Conservation (phyloP, 1,140 invertebrate genomes). For the Leptopilina clavipes region DNA sequence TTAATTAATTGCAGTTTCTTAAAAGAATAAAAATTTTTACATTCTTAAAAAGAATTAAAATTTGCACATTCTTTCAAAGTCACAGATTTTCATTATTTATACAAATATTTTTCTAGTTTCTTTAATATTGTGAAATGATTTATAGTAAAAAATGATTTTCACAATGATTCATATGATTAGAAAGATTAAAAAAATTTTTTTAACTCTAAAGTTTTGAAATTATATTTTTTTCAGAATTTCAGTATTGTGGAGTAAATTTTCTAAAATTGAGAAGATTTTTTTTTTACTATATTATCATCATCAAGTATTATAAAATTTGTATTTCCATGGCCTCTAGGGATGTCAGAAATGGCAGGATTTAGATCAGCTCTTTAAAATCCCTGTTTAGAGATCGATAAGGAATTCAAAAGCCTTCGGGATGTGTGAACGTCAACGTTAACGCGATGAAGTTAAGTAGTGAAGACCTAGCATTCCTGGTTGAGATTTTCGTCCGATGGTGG, state of each 20-base stretch:
- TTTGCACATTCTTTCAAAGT: not conserved
- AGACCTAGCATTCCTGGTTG: constrained; percentile 77
- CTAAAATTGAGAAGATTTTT: not conserved
- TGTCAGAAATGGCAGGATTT: constrained; percentile 32
- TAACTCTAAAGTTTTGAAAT: not conserved
- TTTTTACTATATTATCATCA: not conserved
- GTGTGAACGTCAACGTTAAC: constrained; percentile 34
- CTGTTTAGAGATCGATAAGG: not conserved
- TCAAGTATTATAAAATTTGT: not conserved
- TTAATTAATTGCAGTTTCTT: too few species aligned
- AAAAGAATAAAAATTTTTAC: not conserved
- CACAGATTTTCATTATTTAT: not conserved
- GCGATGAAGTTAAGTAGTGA: constrained; percentile 41
- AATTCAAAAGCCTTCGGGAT: not conserved
- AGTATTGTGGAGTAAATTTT: not conserved
- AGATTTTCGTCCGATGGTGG: constrained; percentile 81
- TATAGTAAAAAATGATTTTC: constrained; percentile 1
- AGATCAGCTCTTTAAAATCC: not conserved
- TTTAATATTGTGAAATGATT: not conserved
- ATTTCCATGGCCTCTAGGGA: constrained; percentile 20
- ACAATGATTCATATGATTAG: not conserved
- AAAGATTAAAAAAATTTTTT: not conserved
- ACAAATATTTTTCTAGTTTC: not conserved
- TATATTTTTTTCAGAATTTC: not conserved
- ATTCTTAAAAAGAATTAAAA: too few species aligned